Evolutionary conservation across 2,888 invertebrate species (phyloP), one percentile per base, ranked within the genome.

Genomic region (Beris morrisii): DNA sequence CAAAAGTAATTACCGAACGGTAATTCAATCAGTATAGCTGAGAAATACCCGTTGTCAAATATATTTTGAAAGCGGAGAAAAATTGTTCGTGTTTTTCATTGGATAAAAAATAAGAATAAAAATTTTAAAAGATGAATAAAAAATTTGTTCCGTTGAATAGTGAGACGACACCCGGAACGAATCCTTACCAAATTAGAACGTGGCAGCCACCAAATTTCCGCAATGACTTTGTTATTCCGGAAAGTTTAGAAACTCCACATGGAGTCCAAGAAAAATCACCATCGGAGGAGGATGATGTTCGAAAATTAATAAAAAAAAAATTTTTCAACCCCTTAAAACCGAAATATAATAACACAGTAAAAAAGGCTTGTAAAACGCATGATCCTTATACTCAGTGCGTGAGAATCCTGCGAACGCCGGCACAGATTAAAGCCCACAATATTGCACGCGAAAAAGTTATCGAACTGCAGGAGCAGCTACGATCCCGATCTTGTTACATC

Each of bases 121-220:
- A 12, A 61, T 70, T 67, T 52, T 69, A 9, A 48, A 75, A 70
- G 68, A 78, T 78, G 79, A 72, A 77, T 50, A 77, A 75, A 69
- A 75, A 75, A 70, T 78, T 77, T 68, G 76, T 78, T 1, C 73
- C 75, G 12, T 72, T 79, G 4, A 73, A 75, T 56, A 73, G 73
- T 64, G 72, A 73, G 11, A 71, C 71, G 43, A 73, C 74, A 69
- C 75, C 77, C 0, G 74, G 74, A 0, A 69, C 69, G 12, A 76
- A 79, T 73, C 78, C 78, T 0, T 74, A 76, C 66, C 75, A 77
- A 45, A 73, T 78, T 38, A 72, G 77, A 7, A 78, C 78, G n/a
- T 78, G 72, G 58, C 15, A 43, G 12, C 43, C 13, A 12, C 58
- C 58, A 9, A 31, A 31, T 38, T 13, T 2, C 6, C 38, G 13